These are phyloP conservation scores for Brachypterus glaber DNA, from an alignment of 2,888 invertebrate species.

Conservation along the genomic window DNA sequence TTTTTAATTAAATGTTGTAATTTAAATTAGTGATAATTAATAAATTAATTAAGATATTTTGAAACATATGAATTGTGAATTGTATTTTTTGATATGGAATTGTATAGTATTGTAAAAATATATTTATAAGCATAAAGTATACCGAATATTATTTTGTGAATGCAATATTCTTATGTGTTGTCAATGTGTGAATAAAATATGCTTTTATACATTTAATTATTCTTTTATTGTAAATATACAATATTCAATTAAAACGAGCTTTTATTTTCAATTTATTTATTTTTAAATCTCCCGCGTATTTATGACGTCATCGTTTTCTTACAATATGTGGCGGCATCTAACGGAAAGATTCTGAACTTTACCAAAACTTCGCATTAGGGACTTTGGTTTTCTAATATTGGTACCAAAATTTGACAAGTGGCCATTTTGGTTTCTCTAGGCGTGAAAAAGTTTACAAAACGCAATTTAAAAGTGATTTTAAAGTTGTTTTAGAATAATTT, in stretches of 20 bases:
- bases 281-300: slow-evolving; percentile 4
- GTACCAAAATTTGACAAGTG: slow-evolving; percentile 8
- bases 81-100: slow-evolving; percentile 38
- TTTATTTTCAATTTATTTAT: slow-evolving; percentile 9
- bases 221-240: not conserved
- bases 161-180: slow-evolving; percentile 33
- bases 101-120: slow-evolving; percentile 39
- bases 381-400: not conserved
- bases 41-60: too few species aligned
- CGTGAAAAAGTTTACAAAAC: too few species aligned
- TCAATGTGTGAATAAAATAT: slow-evolving; percentile 32
- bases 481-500: too few species aligned
- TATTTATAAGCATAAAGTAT: too few species aligned
- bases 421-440: slow-evolving; percentile 17
- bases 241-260: not conserved
- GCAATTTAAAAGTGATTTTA: too few species aligned
- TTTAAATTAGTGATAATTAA: slow-evolving; percentile 2
- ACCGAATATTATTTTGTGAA: slow-evolving; percentile 39
- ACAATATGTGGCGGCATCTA: too few species aligned
- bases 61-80: slow-evolving; percentile 32
- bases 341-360: too few species aligned
- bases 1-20: too few species aligned
- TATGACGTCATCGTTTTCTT: too few species aligned
- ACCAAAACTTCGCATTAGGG: too few species aligned
- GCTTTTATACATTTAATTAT: slow-evolving; percentile 31